Evolutionary conservation across 1,140 invertebrate species (phyloP).

Genomic region (Mya arenaria): DNA sequence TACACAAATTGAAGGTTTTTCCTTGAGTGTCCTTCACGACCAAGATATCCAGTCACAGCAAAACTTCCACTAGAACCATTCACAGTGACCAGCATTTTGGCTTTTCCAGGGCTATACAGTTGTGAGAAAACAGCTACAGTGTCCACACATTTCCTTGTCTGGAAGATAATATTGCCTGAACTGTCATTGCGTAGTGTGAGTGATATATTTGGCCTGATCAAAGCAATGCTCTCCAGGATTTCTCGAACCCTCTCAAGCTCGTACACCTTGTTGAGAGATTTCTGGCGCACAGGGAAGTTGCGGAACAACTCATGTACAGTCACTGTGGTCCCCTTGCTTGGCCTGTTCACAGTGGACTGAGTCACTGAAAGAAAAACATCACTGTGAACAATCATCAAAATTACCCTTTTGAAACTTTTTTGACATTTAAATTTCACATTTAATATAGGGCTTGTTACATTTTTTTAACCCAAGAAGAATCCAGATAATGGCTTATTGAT

Average conservation of each 20-base stretch:
- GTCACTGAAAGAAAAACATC: constrained; percentile 54
- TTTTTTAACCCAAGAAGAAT: too few relatives aligned
- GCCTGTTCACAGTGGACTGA: constrained; percentile 77
- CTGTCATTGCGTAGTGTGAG: constrained; percentile 85
- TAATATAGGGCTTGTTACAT: too few relatives aligned
- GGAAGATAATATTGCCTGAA: constrained; percentile 83
- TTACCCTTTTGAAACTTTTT: too few relatives aligned
- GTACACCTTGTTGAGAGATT: constrained; percentile 81
- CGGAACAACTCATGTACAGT: constrained; percentile 85
- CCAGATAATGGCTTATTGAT: too few relatives aligned
- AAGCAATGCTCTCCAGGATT: constrained; percentile 83
- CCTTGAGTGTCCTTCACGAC: constrained; percentile 79
- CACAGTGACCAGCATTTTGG: constrained; percentile 81
- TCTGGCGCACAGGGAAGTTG: constrained; percentile 85
- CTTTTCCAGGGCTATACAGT: constrained; percentile 82
- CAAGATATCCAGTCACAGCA: constrained; percentile 83
- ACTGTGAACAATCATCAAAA: background rate
- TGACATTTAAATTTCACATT: too few relatives aligned
- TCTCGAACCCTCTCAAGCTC: constrained; percentile 84
- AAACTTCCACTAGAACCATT: constrained; percentile 82
- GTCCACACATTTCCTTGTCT: constrained; percentile 83
- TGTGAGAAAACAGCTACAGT: constrained; percentile 82
- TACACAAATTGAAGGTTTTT: constrained; percentile 85
- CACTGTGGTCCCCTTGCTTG: constrained; percentile 86
- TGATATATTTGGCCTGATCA: constrained; percentile 84